Evolutionary conservation across 2,888 invertebrate genomes (phyloP).

Genomic region (Meteorus cinctellus): DNA sequence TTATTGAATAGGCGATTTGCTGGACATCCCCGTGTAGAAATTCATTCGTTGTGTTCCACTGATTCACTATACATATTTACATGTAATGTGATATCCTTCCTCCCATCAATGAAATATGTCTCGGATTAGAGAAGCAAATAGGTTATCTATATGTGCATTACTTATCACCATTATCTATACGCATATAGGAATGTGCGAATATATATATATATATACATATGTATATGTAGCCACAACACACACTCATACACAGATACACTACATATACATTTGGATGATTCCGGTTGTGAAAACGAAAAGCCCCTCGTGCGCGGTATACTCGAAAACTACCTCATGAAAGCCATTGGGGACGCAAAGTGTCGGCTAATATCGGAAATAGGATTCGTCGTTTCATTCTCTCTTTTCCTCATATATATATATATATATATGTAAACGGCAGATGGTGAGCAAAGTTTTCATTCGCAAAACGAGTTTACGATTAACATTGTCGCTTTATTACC

Average conservation of each 20-base stretch:
- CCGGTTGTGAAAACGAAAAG: not conserved
- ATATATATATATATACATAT: not conserved
- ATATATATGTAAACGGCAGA: conserved; percentile 48
- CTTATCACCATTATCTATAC: too few relatives aligned
- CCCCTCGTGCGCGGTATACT: conserved; percentile 11
- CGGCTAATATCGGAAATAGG: conserved; percentile 47
- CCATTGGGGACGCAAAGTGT: conserved; percentile 31
- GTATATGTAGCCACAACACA: too few relatives aligned
- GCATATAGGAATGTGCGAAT: not conserved
- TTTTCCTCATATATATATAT: conserved; percentile 14
- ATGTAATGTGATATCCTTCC: too few relatives aligned
- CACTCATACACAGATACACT: not conserved
- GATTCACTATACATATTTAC: too few relatives aligned
- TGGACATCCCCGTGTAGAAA: too few relatives aligned
- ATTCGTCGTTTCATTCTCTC: conserved; percentile 39
- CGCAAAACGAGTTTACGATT: conserved; percentile 55
- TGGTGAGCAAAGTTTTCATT: conserved; percentile 51
- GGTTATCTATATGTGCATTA: too few relatives aligned
- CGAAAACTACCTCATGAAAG: conserved; percentile 16
- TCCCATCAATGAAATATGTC: too few relatives aligned
- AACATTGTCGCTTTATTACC: conserved; percentile 56
- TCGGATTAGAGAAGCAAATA: too few relatives aligned
- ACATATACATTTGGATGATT: not conserved
- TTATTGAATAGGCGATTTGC: too few relatives aligned
- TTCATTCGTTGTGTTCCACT: too few relatives aligned